Evolutionary conservation across 2,113 vertebrate species (phyloP), one percentile per base, ranked within the genome.

Genomic region (Microtus richardsoni): DNA sequence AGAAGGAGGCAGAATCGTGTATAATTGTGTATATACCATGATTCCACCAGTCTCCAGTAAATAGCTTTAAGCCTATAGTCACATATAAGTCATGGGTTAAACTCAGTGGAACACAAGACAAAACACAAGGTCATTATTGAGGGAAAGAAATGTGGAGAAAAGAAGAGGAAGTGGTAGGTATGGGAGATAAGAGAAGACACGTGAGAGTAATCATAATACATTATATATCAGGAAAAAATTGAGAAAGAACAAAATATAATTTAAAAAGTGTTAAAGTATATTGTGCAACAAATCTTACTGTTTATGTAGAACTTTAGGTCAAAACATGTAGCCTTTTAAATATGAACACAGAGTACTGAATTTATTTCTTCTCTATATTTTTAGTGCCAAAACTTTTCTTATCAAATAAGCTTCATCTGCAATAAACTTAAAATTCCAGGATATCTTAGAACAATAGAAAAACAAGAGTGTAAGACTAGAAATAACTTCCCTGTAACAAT

Each of bases 401-500:
- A 75, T 64, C 87, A 88, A 74, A 0, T 93, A 84, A 73, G 14
- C 41, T 82, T 1, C 7, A 3, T 78, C 92, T 93, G 8, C 19
- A 89, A 84, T 58, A 1, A 92, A 60, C 49, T 11, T 44, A 73
- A 87, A 83, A 49, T 21, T n/a, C 1, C 7, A 94, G 30, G 13
- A 30, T 24, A 28, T 24, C 86, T 88, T 44, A 83, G 30, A 39
- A 70, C 5, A 86, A 54, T 9, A 58, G 9, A 52, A 93, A 70
- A 68, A 54, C 22, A 70, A 44, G 21, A 75, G 71, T 58, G 8
- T 89, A 89, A 60, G 1, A 2, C 7, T 41, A 85, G 10, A 75
- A 9, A 71, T 90, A 78, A 93, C 6, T 94, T 90, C 73, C 66
- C 44, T 39, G 52, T 2, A 83, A n/a, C 82, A 86, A 90, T 92